These are phyloP conservation scores for Scomber colias DNA, from an alignment of 2,113 vertebrate genomes.

Conservation along the genomic window DNA sequence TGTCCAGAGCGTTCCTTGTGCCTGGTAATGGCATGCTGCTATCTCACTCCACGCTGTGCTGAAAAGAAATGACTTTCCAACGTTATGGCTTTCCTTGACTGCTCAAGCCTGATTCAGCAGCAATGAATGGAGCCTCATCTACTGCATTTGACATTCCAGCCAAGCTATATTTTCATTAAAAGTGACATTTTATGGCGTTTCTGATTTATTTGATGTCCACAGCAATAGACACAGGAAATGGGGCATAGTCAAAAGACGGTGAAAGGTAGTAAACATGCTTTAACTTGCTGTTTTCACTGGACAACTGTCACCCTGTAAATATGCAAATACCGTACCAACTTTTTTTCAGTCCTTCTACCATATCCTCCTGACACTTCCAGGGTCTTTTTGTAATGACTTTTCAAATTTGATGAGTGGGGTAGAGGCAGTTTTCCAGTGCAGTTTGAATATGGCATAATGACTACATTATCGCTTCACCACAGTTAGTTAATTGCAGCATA, in stretches of 20 bases:
- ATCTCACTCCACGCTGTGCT: slow-evolving; percentile 66
- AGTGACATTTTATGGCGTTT: slow-evolving; percentile 28
- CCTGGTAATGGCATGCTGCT: slow-evolving; percentile 75
- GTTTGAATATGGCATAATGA: slow-evolving; percentile 30
- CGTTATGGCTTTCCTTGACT: slow-evolving; percentile 67
- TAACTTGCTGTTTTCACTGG: slow-evolving; percentile 5
- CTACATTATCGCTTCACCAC: slow-evolving; percentile 31
- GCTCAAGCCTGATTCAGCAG: slow-evolving; percentile 70
- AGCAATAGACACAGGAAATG: not conserved
- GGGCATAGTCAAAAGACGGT: not conserved
- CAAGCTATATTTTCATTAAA: slow-evolving; percentile 52
- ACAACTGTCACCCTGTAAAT: not conserved
- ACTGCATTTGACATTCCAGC: slow-evolving; percentile 31
- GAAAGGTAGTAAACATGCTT: not conserved
- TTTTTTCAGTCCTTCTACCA: not conserved
- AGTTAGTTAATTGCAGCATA: slow-evolving; percentile 50
- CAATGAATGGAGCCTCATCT: slow-evolving; percentile 55
- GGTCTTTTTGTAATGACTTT: slow-evolving; percentile 27
- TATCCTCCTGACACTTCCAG: slow-evolving; percentile 2
- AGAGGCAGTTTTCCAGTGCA: slow-evolving; percentile 3
- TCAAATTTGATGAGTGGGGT: slow-evolving; percentile 18
- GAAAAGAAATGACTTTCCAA: slow-evolving; percentile 77
- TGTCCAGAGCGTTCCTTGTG: slow-evolving; percentile 59
- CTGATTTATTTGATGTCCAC: slow-evolving; percentile 33
- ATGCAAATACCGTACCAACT: not conserved